phyloP scores from a whole-genome alignment of 2,113 vertebrate species.

The Bufo gargarizans region DNA sequence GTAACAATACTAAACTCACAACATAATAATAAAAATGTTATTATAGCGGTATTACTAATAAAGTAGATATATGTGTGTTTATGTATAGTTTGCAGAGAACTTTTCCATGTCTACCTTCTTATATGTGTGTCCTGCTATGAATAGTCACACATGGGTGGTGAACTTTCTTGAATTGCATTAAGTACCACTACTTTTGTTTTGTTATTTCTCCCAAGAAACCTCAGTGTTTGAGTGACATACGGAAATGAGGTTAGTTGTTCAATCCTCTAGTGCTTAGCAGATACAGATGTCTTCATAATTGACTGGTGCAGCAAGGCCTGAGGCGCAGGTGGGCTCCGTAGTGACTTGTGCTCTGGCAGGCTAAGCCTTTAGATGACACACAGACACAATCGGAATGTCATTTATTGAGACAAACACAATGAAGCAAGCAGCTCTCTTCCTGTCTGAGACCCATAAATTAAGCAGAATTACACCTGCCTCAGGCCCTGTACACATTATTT shows the following conservation, averaged over 20 bases:
- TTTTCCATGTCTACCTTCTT: background rate
- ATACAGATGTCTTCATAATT: constrained; percentile 70
- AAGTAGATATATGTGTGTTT: background rate
- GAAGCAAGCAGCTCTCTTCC: constrained; percentile 68
- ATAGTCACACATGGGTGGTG: constrained; percentile 1
- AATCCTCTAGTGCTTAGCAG: constrained; percentile 69
- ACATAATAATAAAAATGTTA: background rate
- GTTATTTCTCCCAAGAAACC: constrained; percentile 31
- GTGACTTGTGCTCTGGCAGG: constrained; percentile 68
- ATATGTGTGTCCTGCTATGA: background rate
- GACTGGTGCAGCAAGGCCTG: constrained; percentile 64
- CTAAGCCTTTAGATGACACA: constrained; percentile 64
- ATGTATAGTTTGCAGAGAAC: background rate
- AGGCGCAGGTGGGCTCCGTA: constrained; percentile 67
- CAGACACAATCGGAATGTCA: constrained; percentile 69
- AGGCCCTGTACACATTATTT: constrained; percentile 65
- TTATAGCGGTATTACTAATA: too few relatives aligned
- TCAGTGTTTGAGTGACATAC: constrained; percentile 61
- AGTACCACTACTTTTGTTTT: constrained; percentile 35
- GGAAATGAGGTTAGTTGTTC: constrained; percentile 67
- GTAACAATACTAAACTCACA: background rate
- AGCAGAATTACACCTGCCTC: constrained; percentile 68
- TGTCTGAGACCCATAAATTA: constrained; percentile 67
- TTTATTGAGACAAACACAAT: constrained; percentile 69
- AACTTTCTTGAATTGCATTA: constrained; percentile 11